Conservation (phyloP, 2,797 vertebrate species). For the Sciurus carolinensis region DNA sequence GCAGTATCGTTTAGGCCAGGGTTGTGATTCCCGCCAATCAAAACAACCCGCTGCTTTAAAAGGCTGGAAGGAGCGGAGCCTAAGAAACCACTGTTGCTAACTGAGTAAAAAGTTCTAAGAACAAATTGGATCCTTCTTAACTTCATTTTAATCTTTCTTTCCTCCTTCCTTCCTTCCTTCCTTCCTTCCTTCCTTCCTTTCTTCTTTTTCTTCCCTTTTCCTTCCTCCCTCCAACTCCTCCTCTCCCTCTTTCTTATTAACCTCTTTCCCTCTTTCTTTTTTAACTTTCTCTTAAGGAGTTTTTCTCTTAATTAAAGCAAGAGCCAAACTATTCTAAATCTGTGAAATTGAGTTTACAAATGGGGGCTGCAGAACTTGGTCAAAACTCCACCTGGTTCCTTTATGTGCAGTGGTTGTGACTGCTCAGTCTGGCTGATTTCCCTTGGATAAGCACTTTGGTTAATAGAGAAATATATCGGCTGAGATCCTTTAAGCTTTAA, state of each 20-base stretch:
- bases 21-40: slow-evolving; percentile 67
- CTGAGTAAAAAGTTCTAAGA: slow-evolving; percentile 48
- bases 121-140: slow-evolving; percentile 45
- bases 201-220: neutral
- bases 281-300: neutral
- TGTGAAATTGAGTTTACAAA: neutral
- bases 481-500: slow-evolving; percentile 44
- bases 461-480: slow-evolving; percentile 28
- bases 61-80: slow-evolving; percentile 47
- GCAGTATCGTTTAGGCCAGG: slow-evolving; percentile 57
- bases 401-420: neutral
- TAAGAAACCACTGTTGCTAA: slow-evolving; percentile 66
- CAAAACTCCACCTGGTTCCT: neutral
- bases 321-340: neutral
- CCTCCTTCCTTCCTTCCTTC: neutral
- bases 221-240: neutral
- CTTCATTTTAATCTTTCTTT: slow-evolving; percentile 29
- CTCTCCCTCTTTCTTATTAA: neutral
- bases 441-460: slow-evolving; percentile 33
- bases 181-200: neutral
- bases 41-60: slow-evolving; percentile 65
- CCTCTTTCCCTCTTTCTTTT: neutral
- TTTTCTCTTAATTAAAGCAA: slow-evolving; percentile 15
- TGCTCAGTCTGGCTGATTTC: neutral
- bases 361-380: neutral